Evolutionary conservation across 2,113 vertebrate genomes (phyloP).

Genomic region (Etia nguti): DNA sequence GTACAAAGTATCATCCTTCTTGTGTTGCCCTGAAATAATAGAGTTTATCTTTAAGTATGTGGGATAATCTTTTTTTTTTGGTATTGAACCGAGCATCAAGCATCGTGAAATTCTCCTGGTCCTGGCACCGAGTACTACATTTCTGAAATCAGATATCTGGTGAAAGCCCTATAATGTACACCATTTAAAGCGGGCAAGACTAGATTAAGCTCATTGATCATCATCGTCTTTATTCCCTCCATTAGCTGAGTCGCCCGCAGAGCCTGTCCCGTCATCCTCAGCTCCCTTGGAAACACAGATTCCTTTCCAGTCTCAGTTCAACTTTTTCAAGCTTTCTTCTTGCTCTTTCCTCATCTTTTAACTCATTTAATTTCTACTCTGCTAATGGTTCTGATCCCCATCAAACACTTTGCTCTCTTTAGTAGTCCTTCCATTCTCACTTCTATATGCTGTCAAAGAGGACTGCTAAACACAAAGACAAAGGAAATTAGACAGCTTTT

Average conservation of each 20-base stretch:
- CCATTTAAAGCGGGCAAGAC: neutral
- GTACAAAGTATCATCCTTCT: neutral
- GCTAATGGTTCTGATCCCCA: neutral
- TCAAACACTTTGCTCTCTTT: neutral
- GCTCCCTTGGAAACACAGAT: neutral
- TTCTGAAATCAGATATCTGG: neutral
- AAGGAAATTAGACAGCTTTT: neutral
- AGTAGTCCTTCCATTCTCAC: neutral
- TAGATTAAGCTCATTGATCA: neutral
- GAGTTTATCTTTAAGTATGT: accelerated
- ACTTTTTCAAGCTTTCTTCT: neutral
- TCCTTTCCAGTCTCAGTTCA: neutral
- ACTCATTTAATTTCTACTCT: neutral
- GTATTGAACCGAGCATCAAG: neutral
- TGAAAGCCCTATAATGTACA: neutral
- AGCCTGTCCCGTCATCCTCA: neutral
- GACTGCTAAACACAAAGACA: neutral
- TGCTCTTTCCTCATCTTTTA: neutral
- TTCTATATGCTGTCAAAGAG: neutral
- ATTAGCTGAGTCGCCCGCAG: neutral
- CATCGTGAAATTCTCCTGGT: neutral
- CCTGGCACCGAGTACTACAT: neutral
- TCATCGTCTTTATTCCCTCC: neutral
- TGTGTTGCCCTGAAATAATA: neutral
- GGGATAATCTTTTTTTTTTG: neutral